Base-by-base conservation (phyloP, 1,140 invertebrate species). In the Polypedilum pembai region DNA sequence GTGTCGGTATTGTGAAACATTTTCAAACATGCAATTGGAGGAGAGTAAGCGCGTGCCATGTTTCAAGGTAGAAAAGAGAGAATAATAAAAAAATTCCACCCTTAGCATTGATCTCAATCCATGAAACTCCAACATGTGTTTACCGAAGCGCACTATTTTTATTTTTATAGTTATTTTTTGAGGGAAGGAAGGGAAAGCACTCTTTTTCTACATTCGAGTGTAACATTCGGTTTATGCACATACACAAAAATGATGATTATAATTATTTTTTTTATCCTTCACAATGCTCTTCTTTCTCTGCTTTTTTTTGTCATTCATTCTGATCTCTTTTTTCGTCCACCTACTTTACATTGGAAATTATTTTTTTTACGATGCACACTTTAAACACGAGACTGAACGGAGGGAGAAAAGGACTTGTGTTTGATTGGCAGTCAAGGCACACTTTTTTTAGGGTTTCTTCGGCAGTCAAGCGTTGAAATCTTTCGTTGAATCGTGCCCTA, bases 181-280 rank as follows among this genome's bases (percentile, higher is more conserved):
- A 56, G 20, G 65, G 65, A 69, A 69, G 65, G 65, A 21, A 69
- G 17, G 65, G 20, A 69, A 69, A 69, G 65, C 45, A 56, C 45
- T 56, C n/a, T 56, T 56, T 12, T 56, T 56, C n/a, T 17, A 3
- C 8, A 17, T 17, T 15, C 12, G 2, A 69, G 8, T 18, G 20
- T 69, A 69, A 69, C 65, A 69, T 69, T 69, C 65, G 17, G 65
- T 69, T 69, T 69, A 69, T 69, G 65, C 65, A 69, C 65, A 18
- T 8, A 69, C 5, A 21, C 10, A 56, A 56, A 69, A 69, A 69
- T 20, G 65, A 69, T 69, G 65, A 69, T 69, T 69, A 69, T 69
- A 69, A 69, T 69, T 69, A 69, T 69, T 69, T 69, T 69, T 69
- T 69, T 69, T 18, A 69, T 18, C 65, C 65, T 69, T 18, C n/a